Conservation (phyloP, 1,140 invertebrate species). For the Hyposmocoma kahamanoa region DNA sequence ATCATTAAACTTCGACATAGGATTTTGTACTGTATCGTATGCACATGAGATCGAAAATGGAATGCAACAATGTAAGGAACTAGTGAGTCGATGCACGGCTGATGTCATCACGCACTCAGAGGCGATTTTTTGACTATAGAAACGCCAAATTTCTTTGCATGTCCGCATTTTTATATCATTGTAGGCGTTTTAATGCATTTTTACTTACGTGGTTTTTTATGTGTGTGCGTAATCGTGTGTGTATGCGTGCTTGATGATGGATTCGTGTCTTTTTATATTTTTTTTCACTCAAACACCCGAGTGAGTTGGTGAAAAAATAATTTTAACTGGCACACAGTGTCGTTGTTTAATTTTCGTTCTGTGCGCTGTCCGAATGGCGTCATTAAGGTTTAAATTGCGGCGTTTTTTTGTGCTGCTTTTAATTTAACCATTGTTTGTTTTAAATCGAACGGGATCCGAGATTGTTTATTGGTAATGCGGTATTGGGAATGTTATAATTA, state of each 20-base stretch:
- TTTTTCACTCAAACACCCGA: conserved; percentile 58
- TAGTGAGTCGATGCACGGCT: conserved; percentile 60
- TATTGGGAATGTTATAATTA: too few relatives aligned
- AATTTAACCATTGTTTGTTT: conserved; percentile 50
- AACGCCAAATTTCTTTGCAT: conserved; percentile 57
- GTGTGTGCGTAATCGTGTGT: conserved; percentile 40
- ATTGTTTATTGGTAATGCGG: too few relatives aligned
- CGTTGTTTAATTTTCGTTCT: conserved; percentile 69
- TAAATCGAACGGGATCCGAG: conserved; percentile 4
- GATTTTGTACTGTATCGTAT: conserved; percentile 19
- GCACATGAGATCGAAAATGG: conserved; percentile 30
- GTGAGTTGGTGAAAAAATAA: conserved; percentile 67
- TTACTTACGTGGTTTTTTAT: conserved; percentile 32
- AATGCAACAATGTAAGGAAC: conserved; percentile 28
- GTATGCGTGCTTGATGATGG: conserved; percentile 61
- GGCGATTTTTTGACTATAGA: conserved; percentile 62
- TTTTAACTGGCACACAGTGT: conserved; percentile 68
- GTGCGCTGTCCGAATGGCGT: conserved; percentile 67
- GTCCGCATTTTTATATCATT: conserved; percentile 30
- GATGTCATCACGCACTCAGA: conserved; percentile 46
- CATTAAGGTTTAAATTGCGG: conserved; percentile 72
- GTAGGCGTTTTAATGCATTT: conserved; percentile 53
- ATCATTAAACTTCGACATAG: conserved; percentile 43
- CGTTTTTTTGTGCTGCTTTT: conserved; percentile 50
- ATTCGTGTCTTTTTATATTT: conserved; percentile 61